Conservation (phyloP, 1,140 invertebrate species). For the Eupristina koningsbergeri region DNA sequence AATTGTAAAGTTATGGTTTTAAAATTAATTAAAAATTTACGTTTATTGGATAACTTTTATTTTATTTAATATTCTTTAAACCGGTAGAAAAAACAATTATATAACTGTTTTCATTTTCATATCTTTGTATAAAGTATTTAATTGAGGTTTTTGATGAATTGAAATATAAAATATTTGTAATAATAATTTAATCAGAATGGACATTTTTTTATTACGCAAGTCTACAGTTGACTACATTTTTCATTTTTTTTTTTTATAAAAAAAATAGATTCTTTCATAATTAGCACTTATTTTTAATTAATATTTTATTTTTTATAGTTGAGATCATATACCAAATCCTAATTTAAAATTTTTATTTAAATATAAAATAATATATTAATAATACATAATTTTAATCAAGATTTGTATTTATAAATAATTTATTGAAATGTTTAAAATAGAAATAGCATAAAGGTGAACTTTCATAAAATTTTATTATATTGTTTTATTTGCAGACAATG, state of each 20-base stretch:
- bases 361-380: not conserved
- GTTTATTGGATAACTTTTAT: not conserved
- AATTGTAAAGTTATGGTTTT: slow-evolving; percentile 30
- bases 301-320: not conserved
- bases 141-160: not conserved
- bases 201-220: slow-evolving; percentile 46
- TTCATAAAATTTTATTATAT: not conserved
- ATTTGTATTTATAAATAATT: slow-evolving; percentile 4
- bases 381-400: not conserved
- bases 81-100: not conserved
- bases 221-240: slow-evolving; percentile 34
- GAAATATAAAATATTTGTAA: slow-evolving; percentile 44
- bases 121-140: not conserved
- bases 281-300: not conserved
- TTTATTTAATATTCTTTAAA: not conserved
- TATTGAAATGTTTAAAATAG: not conserved
- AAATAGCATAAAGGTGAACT: not conserved
- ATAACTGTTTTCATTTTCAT: not conserved
- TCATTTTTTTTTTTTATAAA: slow-evolving; percentile 15
- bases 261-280: not conserved
- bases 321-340: not conserved
- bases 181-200: slow-evolving; percentile 45
- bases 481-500: slow-evolving; percentile 26
- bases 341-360: not conserved
- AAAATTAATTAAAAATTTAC: slow-evolving; percentile 8